Evolutionary conservation across 1,140 invertebrate genomes (phyloP).

Genomic region (Drosophila pandora): DNA sequence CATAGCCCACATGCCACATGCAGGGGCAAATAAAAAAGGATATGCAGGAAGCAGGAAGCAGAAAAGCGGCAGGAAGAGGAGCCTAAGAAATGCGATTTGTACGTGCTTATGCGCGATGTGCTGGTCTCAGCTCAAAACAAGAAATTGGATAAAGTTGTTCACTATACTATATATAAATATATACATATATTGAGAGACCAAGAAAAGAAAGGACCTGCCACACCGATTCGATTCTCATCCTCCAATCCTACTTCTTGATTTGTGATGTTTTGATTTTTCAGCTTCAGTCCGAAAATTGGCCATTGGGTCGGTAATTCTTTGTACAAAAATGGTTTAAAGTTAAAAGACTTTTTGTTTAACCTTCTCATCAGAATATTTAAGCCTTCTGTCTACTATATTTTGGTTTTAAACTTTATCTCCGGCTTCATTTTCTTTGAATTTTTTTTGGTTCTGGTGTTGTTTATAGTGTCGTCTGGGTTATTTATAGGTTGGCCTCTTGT

Average conservation of each 20-base stretch:
- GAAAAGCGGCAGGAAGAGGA: constrained; percentile 47
- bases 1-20: constrained; percentile 57
- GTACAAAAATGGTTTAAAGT: not conserved
- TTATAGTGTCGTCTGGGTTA: constrained; percentile 57
- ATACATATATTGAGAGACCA: constrained; percentile 3
- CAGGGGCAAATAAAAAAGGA: constrained; percentile 65
- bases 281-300: constrained; percentile 3
- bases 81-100: constrained; percentile 81
- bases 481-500: constrained; percentile 63
- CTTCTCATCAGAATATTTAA: constrained; percentile 34
- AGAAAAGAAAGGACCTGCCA: constrained; percentile 11
- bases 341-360: not conserved
- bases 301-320: not conserved
- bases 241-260: not conserved
- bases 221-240: not conserved
- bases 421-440: constrained; percentile 22
- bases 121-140: constrained; percentile 72
- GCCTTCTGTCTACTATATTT: constrained; percentile 17
- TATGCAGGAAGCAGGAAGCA: constrained; percentile 43
- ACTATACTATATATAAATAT: constrained; percentile 9
- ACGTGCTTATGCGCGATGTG: constrained; percentile 80
- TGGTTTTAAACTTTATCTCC: constrained; percentile 15
- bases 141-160: constrained; percentile 80
- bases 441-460: constrained; percentile 31
- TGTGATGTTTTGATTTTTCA: constrained; percentile 78